Base-by-base conservation (phyloP, 2,797 vertebrate species). In the Centropyge bicolor region DNA sequence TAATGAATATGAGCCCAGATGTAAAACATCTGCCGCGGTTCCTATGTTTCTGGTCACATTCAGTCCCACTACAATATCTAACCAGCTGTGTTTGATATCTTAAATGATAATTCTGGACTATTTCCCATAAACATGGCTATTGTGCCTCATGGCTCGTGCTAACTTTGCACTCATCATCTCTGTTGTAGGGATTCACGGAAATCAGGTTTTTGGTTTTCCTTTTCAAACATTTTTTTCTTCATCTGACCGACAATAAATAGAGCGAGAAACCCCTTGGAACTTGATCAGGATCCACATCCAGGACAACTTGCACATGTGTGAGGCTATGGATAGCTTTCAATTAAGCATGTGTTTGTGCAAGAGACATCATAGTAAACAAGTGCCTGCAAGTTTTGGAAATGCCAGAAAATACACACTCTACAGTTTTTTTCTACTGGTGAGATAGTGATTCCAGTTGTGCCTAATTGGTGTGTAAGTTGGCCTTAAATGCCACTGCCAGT, bases 21-120 rank as follows among this genome's bases (percentile, higher is more conserved):
- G 69, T 67, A 65, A 85, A 88, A 89, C 88, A 91, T 89, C 85
- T 90, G 89, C 62, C 61, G 56, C 6, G 6, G 49, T 71, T 43
- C 31, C 55, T 80, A 49, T 79, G 64, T 56, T 69, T 78, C 60
- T 69, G 70, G 62, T 84, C 63, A 66, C 60, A 31, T 76, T 82
- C 22, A 61, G 27, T 62, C 61, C 68, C 51, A 22, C 52, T n/a
- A 10, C 36, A 16, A 61, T 64, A 82, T 88, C 36, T 65, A 68
- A 86, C 56, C 35, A 38, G 65, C 48, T 59, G 14, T 35, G 6
- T 70, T 48, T 31, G 19, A 61, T 65, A 22, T 77, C 54, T 59
- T 59, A 65, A 45, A 52, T 38, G 27, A 27, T 56, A 27, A 52
- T 1, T 48, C n/a, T 1, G n/a, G n/a, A 35, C 40, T n/a, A 11